Evolutionary conservation across 2,888 invertebrate species (phyloP).

Genomic region (Drosophila yooni): DNA sequence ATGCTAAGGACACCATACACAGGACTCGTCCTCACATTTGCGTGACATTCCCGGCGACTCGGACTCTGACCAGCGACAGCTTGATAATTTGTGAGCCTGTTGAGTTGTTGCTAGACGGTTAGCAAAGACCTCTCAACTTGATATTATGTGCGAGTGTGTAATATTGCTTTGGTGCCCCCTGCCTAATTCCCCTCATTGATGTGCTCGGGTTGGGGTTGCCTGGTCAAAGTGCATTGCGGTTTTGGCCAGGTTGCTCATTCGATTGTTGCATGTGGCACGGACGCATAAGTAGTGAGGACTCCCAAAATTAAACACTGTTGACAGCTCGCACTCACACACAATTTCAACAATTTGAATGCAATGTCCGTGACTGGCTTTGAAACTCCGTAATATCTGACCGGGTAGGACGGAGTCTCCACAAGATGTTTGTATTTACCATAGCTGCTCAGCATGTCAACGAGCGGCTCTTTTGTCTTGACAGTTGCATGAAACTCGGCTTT

Average conservation of each 20-base stretch:
- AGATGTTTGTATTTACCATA: conserved; percentile 46
- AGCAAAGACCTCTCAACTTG: conserved; percentile 43
- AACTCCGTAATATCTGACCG: background rate
- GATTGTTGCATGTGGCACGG: conserved; percentile 73
- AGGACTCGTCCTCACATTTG: conserved; percentile 56
- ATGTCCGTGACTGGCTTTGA: conserved; percentile 42
- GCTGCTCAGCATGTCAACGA: conserved; percentile 62
- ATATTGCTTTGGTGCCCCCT: conserved; percentile 51
- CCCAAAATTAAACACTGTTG: conserved; percentile 79
- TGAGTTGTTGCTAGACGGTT: conserved; percentile 56
- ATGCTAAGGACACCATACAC: conserved; percentile 46
- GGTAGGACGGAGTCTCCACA: conserved; percentile 1
- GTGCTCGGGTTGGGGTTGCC: conserved; percentile 8
- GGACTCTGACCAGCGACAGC: conserved; percentile 71
- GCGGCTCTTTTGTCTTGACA: conserved; percentile 70
- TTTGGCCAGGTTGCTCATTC: conserved; percentile 46
- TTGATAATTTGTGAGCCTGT: conserved; percentile 84
- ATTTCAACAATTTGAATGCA: conserved; percentile 64
- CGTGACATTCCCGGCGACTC: conserved; percentile 67
- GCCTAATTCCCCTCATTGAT: conserved; percentile 5
- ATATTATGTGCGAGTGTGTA: conserved; percentile 43
- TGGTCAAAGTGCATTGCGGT: conserved; percentile 79
- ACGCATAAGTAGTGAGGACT: conserved; percentile 45
- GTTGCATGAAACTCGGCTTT: conserved; percentile 65
- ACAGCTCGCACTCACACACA: conserved; percentile 78